Evolutionary conservation across 2,888 invertebrate genomes (phyloP).

Genomic region (Cheiracanthium punctorium): DNA sequence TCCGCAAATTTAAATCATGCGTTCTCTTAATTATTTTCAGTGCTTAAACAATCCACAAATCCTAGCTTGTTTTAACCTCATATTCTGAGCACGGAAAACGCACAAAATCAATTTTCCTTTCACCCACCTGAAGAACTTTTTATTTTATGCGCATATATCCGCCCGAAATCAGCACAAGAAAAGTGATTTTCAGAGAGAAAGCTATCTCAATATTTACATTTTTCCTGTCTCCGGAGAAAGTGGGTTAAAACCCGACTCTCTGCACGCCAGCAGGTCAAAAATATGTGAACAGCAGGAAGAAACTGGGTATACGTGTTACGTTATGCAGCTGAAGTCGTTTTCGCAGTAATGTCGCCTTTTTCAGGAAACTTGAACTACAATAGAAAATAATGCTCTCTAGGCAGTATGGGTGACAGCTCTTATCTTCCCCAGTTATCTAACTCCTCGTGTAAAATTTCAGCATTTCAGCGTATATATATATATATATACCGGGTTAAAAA

Average conservation of each 20-base stretch:
- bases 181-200: not conserved
- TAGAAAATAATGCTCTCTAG: not conserved
- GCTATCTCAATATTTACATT: not conserved
- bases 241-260: not conserved
- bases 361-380: not conserved
- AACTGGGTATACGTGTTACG: not conserved
- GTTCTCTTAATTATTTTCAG: too few species aligned
- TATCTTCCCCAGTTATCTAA: not conserved
- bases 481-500: not conserved
- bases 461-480: too few species aligned
- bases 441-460: not conserved
- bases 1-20: too few species aligned
- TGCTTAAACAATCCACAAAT: too few species aligned
- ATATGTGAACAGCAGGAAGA: slow-evolving; percentile 3
- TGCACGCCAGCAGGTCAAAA: not conserved
- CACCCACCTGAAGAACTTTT: too few species aligned
- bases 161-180: too few species aligned
- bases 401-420: not conserved
- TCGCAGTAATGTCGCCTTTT: not conserved
- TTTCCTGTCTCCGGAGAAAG: not conserved
- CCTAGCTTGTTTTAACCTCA: too few species aligned
- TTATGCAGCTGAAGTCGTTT: not conserved
- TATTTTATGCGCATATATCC: too few species aligned
- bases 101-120: too few species aligned
- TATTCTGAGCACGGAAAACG: too few species aligned